A percentile compares a stretch with the other conserved stretches of the same genome.
These are phyloP conservation scores for Tetropium fuscum DNA, from an alignment of 2,888 invertebrate genomes.

Conservation along the genomic window DNA sequence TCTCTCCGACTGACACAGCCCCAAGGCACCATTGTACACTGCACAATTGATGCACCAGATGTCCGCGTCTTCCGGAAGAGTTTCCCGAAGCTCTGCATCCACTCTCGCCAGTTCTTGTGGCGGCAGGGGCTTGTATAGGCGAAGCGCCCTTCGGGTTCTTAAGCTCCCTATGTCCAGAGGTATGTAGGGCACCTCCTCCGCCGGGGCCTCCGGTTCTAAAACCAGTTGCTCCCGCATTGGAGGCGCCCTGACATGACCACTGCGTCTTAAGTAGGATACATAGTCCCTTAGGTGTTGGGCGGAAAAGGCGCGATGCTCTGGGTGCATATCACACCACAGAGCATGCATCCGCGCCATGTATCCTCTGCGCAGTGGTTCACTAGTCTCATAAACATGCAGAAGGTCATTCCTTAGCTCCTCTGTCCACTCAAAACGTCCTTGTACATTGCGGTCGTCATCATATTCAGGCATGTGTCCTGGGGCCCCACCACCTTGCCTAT, in stretches of 20 bases:
- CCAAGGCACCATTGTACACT: no score
- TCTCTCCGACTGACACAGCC: no score
- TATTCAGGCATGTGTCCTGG: background rate
- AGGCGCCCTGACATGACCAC: background rate
- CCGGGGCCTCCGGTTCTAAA: no score
- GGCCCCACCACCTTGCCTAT: background rate
- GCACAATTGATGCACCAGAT: no score
- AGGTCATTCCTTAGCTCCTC: background rate
- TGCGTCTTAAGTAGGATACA: background rate
- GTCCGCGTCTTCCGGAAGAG: no score
- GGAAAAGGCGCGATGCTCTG: background rate
- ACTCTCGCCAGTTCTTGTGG: no score
- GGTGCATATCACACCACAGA: background rate
- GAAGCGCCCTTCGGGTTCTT: no score
- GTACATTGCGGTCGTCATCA: background rate
- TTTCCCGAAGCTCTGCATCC: no score
- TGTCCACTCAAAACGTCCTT: background rate
- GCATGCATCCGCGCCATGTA: background rate
- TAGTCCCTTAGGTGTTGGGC: background rate
- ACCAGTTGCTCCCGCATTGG: no score
- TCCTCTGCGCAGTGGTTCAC: background rate
- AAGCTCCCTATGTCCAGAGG: no score
- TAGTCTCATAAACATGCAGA: background rate
- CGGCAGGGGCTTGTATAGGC: no score
- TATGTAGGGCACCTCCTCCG: no score